Percentiles rank a stretch among this genome's conserved stretches.
Evolutionary conservation across 2,797 vertebrate species (phyloP).

Genomic region (Phalanger gymnotis): DNA sequence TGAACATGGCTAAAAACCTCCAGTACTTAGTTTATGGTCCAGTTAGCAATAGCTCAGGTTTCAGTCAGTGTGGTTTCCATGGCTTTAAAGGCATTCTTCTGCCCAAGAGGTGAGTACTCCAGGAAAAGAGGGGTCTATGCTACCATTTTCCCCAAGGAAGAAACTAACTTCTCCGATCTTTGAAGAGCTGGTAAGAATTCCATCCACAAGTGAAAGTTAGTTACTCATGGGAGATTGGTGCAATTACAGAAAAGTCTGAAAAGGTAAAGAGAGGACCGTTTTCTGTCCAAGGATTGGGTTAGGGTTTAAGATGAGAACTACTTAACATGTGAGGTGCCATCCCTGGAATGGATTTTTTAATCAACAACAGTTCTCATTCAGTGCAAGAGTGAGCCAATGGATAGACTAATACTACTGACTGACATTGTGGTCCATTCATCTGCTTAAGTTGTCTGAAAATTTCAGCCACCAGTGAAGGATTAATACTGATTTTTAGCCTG

Average conservation of each 20-base stretch:
- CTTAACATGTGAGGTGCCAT: slow-evolving; percentile 75
- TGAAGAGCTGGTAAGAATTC: slow-evolving; percentile 14
- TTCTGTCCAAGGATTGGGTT: slow-evolving; percentile 31
- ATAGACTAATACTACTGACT: slow-evolving; percentile 78
- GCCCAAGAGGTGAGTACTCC: neutral
- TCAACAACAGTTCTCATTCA: slow-evolving; percentile 81
- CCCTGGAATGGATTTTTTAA: slow-evolving; percentile 82
- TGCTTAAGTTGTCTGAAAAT: slow-evolving; percentile 83
- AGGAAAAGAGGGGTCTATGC: neutral
- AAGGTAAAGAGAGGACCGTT: slow-evolving; percentile 58
- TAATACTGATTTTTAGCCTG: slow-evolving; percentile 85
- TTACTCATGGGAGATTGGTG: slow-evolving; percentile 37
- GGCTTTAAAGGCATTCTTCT: neutral
- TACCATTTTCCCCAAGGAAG: neutral
- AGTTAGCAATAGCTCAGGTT: neutral
- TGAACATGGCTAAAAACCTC: neutral
- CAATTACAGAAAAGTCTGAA: slow-evolving; percentile 50
- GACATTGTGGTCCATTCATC: slow-evolving; percentile 79
- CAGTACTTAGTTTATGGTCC: neutral
- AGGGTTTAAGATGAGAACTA: slow-evolving; percentile 62
- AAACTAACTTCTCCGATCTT: neutral
- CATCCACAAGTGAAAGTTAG: neutral
- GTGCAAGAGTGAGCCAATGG: slow-evolving; percentile 78
- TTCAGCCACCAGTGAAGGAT: slow-evolving; percentile 80
- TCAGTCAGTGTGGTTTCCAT: neutral